Percentiles rank a stretch among this genome's conserved stretches.
Conservation (phyloP, 2,888 invertebrate genomes). For the Cinara cedri region DNA sequence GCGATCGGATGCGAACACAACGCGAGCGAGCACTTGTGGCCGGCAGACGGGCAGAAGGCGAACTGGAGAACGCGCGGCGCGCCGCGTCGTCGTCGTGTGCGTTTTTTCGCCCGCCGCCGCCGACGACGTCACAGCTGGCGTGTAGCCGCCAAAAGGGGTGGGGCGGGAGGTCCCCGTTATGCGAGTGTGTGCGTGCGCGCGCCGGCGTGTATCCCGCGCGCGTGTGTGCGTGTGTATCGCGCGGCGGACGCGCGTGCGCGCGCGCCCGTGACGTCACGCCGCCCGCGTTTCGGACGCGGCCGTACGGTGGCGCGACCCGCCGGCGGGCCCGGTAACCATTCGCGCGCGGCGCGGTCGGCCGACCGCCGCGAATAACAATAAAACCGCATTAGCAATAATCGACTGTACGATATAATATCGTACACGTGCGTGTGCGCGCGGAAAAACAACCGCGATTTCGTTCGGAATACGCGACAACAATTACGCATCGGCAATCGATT, state of each 20-base stretch:
- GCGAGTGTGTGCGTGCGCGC: background rate
- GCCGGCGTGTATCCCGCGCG: constrained; percentile 9
- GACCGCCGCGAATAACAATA: constrained; percentile 9
- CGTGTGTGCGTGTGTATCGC: background rate
- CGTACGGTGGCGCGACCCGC: constrained; percentile 36
- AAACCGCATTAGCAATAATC: no score
- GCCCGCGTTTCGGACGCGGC: constrained; percentile 6
- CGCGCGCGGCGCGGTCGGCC: constrained; percentile 29
- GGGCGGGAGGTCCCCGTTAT: constrained; percentile 44
- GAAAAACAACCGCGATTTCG: no score
- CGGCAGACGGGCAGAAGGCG: constrained; percentile 54
- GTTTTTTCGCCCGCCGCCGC: constrained; percentile 16
- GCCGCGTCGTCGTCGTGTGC: constrained; percentile 46
- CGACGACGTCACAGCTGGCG: background rate
- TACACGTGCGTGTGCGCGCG: background rate
- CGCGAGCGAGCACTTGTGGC: constrained; percentile 43
- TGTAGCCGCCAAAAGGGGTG: background rate
- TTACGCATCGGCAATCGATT: no score
- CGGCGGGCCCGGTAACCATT: constrained; percentile 20
- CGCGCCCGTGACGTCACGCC: constrained; percentile 45
- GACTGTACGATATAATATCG: constrained; percentile 15
- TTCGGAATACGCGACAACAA: no score
- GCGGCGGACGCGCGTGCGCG: constrained; percentile 1
- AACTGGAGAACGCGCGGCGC: constrained; percentile 46
- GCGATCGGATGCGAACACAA: constrained; percentile 31